Conservation (phyloP, 2,113 vertebrate species). For the Phrynosoma platyrhinos region DNA sequence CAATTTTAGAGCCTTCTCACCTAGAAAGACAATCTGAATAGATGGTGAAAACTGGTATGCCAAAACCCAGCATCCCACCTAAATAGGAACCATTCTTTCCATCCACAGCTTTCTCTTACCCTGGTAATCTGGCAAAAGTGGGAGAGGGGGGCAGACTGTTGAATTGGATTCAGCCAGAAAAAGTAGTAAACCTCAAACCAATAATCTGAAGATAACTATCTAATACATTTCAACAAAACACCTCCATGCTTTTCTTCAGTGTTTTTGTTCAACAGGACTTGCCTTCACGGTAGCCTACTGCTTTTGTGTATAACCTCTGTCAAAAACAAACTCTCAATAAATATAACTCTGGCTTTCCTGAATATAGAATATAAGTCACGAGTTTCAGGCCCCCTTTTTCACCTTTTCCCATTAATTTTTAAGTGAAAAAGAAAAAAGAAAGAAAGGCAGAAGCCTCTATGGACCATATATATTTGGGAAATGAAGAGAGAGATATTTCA, state of each 20-base stretch:
- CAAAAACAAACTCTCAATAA: slow-evolving; percentile 14
- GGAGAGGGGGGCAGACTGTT: too few relatives aligned
- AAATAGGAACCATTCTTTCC: background rate
- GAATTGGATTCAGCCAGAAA: background rate
- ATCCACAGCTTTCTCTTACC: background rate
- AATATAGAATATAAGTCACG: slow-evolving; percentile 10
- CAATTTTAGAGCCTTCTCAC: background rate
- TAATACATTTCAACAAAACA: background rate
- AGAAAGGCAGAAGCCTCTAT: slow-evolving; percentile 27
- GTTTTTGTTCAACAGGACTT: background rate
- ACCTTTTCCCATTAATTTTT: slow-evolving; percentile 7
- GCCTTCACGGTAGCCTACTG: background rate
- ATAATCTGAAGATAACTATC: background rate
- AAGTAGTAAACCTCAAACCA: background rate
- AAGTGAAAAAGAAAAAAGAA: background rate
- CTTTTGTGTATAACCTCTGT: background rate
- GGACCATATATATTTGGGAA: slow-evolving; percentile 35
- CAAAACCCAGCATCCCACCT: background rate
- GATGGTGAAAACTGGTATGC: background rate
- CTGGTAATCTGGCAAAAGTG: background rate
- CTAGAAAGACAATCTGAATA: background rate
- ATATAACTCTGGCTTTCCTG: slow-evolving; percentile 27
- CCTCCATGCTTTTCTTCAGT: background rate
- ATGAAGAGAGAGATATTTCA: slow-evolving; percentile 34
- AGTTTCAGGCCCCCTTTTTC: accelerated